Base-by-base conservation (phyloP, 1,140 invertebrate species). In the Zaprionus tsacasi region DNA sequence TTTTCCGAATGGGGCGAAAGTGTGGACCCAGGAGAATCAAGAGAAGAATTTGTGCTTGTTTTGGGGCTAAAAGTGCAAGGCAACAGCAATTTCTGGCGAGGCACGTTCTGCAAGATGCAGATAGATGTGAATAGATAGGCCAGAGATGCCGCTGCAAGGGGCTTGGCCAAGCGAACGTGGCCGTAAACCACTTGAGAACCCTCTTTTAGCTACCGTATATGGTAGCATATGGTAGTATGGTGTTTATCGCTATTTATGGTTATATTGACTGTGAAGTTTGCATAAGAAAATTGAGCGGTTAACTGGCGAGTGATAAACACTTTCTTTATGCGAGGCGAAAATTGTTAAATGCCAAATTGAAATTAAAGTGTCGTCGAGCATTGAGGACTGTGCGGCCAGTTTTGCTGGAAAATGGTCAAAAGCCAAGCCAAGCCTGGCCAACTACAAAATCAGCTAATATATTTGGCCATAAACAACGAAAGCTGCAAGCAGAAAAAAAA, bases 401-500 rank as follows among this genome's bases (percentile, higher is more conserved):
- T 80, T 66, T 66, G 43, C 25, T 66, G 43, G 17, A 59, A 82
- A 82, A 88, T 87, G 72, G 83, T 71, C 69, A 87, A 79, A 82
- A 74, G 69, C 69, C 82, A 71, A 73, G 73, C 82, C 21, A 21
- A 74, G 70, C 65, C 75, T 73, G 60, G 61, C 77, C 27, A 30
- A 30, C 27, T 45, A 78, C 82, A 83, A 82, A 80, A 67, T 48
- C 78, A 80, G 70, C 70, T 83, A 89, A 88, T 89, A 88, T 87
- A 78, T 87, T 83, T 87, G 83, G 85, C 85, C 70, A 78, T 88
- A 88, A 87, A 82, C 82, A 79, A 78, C 83, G 83, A 88, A 88
- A 88, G 83, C 81, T 82, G 75, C 72, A 40, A 38, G 63, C 61
- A 50, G n/a, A n/a, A n/a, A 21, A 21, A 21, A 21, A 73, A 72